A percentile compares a stretch with the other conserved stretches of the same genome.
phyloP scores from a whole-genome alignment of 2,113 vertebrate genomes.

The Sander lucioperca region DNA sequence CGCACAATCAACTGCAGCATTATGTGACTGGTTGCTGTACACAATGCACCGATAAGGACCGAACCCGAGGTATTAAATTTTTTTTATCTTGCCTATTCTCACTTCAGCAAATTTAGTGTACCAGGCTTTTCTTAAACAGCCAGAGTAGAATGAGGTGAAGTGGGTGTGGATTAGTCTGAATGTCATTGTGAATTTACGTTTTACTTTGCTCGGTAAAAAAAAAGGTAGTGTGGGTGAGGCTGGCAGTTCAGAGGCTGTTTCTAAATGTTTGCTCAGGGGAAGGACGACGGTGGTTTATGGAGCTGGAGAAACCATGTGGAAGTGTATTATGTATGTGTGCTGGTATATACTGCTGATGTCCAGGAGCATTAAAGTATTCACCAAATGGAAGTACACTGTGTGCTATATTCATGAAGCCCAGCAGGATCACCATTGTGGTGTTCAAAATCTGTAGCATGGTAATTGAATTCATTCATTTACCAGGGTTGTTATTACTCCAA shows the following conservation, averaged over 20 bases:
- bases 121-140: conserved; percentile 70
- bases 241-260: conserved; percentile 54
- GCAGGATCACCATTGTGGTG: conserved; percentile 42
- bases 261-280: conserved; percentile 52
- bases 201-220: conserved; percentile 63
- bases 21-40: conserved; percentile 43
- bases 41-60: conserved; percentile 49
- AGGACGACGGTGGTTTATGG: conserved; percentile 36
- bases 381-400: conserved; percentile 55
- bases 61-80: conserved; percentile 41
- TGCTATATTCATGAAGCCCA: conserved; percentile 55
- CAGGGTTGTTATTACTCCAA: conserved; percentile 58
- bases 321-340: conserved; percentile 46
- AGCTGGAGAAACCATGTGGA: conserved; percentile 42
- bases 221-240: conserved; percentile 61
- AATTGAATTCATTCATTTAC: conserved; percentile 69
- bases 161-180: conserved; percentile 78
- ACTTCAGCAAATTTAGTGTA: conserved; percentile 68
- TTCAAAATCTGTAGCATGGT: conserved; percentile 48
- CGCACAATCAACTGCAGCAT: conserved; percentile 51
- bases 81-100: conserved; percentile 57
- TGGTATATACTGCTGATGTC: conserved; percentile 51
- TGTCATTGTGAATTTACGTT: conserved; percentile 70
- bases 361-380: conserved; percentile 58
- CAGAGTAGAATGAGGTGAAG: conserved; percentile 59